phyloP scores from a whole-genome alignment of 2,888 invertebrate species.

The Apodemia hepburni region DNA sequence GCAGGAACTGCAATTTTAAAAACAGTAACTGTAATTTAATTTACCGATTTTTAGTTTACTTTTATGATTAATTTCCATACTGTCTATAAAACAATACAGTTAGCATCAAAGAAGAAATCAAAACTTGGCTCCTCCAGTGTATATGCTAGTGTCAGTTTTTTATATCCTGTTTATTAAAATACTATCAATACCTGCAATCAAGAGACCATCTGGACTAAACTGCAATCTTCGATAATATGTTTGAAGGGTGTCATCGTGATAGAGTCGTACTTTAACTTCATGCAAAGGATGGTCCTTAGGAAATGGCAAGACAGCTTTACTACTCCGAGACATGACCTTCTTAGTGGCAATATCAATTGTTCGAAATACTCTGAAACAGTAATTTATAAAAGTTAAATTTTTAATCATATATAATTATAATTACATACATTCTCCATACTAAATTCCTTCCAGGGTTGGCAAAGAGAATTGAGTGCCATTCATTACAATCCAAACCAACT shows the following conservation, averaged over 20 bases:
- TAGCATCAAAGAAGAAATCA: no score
- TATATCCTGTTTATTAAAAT: not conserved
- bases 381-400: not conserved
- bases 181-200: constrained; percentile 81
- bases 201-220: constrained; percentile 95
- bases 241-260: constrained; percentile 95
- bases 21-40: not conserved
- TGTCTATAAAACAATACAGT: no score
- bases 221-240: constrained; percentile 95
- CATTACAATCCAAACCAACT: no score
- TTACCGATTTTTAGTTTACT: no score
- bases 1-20: constrained; percentile 84
- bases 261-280: constrained; percentile 84
- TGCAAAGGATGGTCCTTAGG: constrained; percentile 80
- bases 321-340: constrained; percentile 84
- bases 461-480: no score
- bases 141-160: no score
- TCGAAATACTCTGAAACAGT: constrained; percentile 79
- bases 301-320: constrained; percentile 80
- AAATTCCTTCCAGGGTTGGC: no score
- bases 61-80: no score
- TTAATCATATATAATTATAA: no score
- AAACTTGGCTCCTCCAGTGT: no score
- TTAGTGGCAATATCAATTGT: constrained; percentile 84
- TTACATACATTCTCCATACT: no score